phyloP scores from a whole-genome alignment of 53 echinoderm and acorn worm species.

The Echinarachnius parma region DNA sequence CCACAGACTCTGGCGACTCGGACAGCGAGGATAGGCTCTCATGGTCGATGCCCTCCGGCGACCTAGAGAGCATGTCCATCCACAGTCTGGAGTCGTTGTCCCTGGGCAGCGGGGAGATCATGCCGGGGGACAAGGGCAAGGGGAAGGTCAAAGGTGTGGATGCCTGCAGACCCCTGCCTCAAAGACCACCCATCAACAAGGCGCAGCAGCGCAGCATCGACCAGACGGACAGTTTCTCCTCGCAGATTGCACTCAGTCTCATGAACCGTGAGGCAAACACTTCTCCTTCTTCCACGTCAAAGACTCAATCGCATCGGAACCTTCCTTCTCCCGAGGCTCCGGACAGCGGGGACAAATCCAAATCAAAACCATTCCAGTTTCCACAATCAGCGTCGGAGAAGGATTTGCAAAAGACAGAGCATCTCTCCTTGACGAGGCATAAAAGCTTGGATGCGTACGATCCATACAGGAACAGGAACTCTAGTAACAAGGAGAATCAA shows the following conservation, averaged over 20 bases:
- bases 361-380: slow-evolving; percentile 73
- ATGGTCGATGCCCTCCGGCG: slow-evolving; percentile 62
- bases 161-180: slow-evolving; percentile 79
- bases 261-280: slow-evolving; percentile 50
- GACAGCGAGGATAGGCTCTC: slow-evolving; percentile 72
- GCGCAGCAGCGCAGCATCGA: slow-evolving; percentile 61
- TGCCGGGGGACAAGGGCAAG: slow-evolving; percentile 14
- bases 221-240: slow-evolving; percentile 51
- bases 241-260: slow-evolving; percentile 54
- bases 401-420: slow-evolving; percentile 13
- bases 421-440: slow-evolving; percentile 29
- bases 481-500: slow-evolving; percentile 19
- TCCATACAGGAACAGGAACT: slow-evolving; percentile 15
- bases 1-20: slow-evolving; percentile 50
- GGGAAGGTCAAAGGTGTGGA: slow-evolving; percentile 47
- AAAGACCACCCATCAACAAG: slow-evolving; percentile 50
- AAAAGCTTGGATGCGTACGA: slow-evolving; percentile 53
- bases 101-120: slow-evolving; percentile 25
- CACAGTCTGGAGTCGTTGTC: slow-evolving; percentile 55
- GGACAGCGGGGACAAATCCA: slow-evolving; percentile 29
- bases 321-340: slow-evolving; percentile 84
- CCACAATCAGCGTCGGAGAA: slow-evolving; percentile 39
- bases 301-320: slow-evolving; percentile 41
- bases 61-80: slow-evolving; percentile 62
- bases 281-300: slow-evolving; percentile 25